Conservation (phyloP, 2,797 vertebrate species). For the Strix occidentalis region DNA sequence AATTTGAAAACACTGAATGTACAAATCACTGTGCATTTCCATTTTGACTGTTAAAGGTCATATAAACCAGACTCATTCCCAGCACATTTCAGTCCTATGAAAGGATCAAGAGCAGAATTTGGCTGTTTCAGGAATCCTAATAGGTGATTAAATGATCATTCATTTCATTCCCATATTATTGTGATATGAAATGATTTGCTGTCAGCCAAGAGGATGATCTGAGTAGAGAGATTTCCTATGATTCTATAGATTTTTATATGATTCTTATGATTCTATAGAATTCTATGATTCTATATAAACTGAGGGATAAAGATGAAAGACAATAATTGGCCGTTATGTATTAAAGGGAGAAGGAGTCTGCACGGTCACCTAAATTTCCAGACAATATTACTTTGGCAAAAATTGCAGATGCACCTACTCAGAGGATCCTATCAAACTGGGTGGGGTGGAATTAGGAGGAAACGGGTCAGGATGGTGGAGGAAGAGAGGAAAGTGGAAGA, state of each 20-base stretch:
- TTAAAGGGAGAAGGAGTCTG: not conserved
- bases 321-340: not conserved
- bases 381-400: not conserved
- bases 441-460: not conserved
- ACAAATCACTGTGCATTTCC: not conserved
- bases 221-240: not conserved
- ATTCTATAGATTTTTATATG: no score
- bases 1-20: not conserved
- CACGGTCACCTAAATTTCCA: not conserved
- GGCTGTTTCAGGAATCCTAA: not conserved
- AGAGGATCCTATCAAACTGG: not conserved
- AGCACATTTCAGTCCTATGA: not conserved
- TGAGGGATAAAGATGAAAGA: not conserved
- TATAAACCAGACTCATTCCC: not conserved
- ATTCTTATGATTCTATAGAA: no score
- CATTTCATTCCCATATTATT: not conserved
- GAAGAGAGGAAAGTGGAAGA: not conserved
- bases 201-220: not conserved
- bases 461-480: not conserved
- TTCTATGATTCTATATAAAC: not conserved
- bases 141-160: not conserved
- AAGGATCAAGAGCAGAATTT: not conserved
- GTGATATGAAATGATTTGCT: not conserved
- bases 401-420: not conserved
- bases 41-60: not conserved